phyloP scores from a whole-genome alignment of 1,140 invertebrate genomes.

The Gonatopus flavifemur region DNA sequence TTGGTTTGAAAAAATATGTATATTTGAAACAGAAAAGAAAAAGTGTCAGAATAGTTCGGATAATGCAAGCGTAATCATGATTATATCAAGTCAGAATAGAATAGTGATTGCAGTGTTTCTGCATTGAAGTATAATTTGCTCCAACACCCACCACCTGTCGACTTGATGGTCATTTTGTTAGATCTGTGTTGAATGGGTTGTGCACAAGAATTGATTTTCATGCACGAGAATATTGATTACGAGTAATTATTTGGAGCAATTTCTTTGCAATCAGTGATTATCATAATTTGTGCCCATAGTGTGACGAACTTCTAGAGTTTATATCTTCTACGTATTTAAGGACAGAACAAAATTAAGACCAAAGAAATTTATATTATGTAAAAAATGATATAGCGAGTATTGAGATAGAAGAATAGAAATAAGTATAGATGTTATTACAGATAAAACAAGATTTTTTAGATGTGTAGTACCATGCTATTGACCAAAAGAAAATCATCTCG shows the following conservation, averaged over 20 bases:
- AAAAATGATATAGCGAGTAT: slow-evolving; percentile 24
- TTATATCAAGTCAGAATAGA: no score
- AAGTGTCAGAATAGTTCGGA: no score
- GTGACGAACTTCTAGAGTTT: slow-evolving; percentile 15
- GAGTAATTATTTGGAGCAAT: not conserved
- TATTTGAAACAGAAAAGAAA: no score
- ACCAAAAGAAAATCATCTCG: slow-evolving; percentile 20
- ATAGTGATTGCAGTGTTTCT: no score
- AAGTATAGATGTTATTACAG: slow-evolving; percentile 12
- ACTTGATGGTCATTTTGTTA: no score
- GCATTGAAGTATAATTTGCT: no score
- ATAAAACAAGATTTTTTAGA: slow-evolving; percentile 13
- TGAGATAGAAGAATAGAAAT: slow-evolving; percentile 16
- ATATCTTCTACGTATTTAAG: slow-evolving; percentile 26
- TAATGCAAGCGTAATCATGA: no score
- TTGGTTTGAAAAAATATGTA: no score
- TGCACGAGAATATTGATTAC: no score
- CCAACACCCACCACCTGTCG: no score
- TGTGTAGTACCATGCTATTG: slow-evolving; percentile 16
- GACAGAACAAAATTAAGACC: slow-evolving; percentile 39
- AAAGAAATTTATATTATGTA: slow-evolving; percentile 44
- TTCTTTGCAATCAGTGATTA: slow-evolving; percentile 15
- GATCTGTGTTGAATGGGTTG: no score
- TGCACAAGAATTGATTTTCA: no score
- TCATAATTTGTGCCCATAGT: slow-evolving; percentile 25